Evolutionary conservation across 2,888 invertebrate genomes (phyloP).

Genomic region (Andrena minutula): DNA sequence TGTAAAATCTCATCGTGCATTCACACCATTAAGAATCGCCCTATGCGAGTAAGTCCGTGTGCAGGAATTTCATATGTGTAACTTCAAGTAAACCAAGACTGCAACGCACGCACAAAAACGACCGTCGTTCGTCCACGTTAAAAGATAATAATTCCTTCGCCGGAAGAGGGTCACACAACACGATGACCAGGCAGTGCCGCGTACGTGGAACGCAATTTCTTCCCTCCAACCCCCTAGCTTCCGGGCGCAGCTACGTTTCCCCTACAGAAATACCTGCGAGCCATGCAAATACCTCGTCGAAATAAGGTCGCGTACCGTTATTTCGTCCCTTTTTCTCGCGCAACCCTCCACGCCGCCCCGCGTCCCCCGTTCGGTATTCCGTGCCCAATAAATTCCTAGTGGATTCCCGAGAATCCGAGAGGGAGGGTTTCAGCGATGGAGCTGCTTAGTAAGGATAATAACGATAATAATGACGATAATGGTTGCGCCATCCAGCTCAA

Average conservation of each 20-base stretch:
- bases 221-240: constrained; percentile 14
- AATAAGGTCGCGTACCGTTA: constrained; percentile 70
- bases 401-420: constrained; percentile 63
- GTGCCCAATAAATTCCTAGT: constrained; percentile 72
- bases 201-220: constrained; percentile 56
- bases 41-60: too few relatives aligned
- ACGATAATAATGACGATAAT: constrained; percentile 74
- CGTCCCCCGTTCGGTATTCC: constrained; percentile 62
- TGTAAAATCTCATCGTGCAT: too few relatives aligned
- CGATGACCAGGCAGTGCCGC: constrained; percentile 11
- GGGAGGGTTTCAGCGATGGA: constrained; percentile 37
- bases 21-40: too few relatives aligned
- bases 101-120: constrained; percentile 5
- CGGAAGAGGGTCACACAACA: not conserved
- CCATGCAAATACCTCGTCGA: constrained; percentile 70
- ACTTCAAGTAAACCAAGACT: not conserved
- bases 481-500: constrained; percentile 32
- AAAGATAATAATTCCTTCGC: constrained; percentile 25
- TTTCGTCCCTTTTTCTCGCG: constrained; percentile 63
- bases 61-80: not conserved
- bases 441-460: constrained; percentile 68
- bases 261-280: constrained; percentile 63
- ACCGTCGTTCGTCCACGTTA: constrained; percentile 6
- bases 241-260: constrained; percentile 36
- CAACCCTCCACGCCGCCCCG: constrained; percentile 20